phyloP scores from a whole-genome alignment of 1,140 invertebrate species.

The Saxidomus purpurata region DNA sequence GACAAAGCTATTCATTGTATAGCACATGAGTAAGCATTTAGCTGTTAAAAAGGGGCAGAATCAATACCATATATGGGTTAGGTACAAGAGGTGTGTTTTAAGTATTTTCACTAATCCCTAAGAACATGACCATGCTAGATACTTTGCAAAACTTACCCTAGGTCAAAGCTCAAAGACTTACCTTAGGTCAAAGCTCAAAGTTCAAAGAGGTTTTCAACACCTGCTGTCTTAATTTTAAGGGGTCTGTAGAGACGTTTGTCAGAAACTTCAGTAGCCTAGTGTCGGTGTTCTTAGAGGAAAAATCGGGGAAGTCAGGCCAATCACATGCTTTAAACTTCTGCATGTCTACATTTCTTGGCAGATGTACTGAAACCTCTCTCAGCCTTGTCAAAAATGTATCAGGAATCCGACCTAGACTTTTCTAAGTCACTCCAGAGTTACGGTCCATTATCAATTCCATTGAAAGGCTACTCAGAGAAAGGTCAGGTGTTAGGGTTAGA shows the following conservation, averaged over 20 bases:
- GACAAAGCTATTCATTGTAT: neutral
- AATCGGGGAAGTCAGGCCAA: slow-evolving; percentile 30
- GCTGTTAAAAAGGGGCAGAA: neutral
- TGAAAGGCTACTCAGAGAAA: too few species aligned
- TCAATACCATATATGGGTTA: neutral
- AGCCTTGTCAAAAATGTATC: slow-evolving; percentile 11
- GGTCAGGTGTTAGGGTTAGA: too few species aligned
- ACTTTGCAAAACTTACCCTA: too few species aligned
- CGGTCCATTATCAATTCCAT: too few species aligned
- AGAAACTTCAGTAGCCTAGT: slow-evolving; percentile 35
- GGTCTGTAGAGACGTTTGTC: neutral
- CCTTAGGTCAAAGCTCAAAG: neutral
- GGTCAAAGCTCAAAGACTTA: too few species aligned
- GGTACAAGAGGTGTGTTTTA: slow-evolving; percentile 36
- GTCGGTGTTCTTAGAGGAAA: slow-evolving; percentile 45
- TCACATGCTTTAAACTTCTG: slow-evolving; percentile 22
- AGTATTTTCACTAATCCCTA: slow-evolving; percentile 19
- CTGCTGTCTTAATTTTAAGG: slow-evolving; percentile 1
- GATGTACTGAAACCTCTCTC: slow-evolving; percentile 18
- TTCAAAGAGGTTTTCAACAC: slow-evolving; percentile 68
- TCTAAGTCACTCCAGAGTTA: too few species aligned
- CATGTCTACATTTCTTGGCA: slow-evolving; percentile 30
- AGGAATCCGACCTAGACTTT: neutral
- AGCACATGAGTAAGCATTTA: neutral
- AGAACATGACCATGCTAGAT: slow-evolving; percentile 26